These are phyloP conservation scores for Opisthograptis luteolata DNA, from an alignment of 2,888 invertebrate genomes.

Conservation along the genomic window DNA sequence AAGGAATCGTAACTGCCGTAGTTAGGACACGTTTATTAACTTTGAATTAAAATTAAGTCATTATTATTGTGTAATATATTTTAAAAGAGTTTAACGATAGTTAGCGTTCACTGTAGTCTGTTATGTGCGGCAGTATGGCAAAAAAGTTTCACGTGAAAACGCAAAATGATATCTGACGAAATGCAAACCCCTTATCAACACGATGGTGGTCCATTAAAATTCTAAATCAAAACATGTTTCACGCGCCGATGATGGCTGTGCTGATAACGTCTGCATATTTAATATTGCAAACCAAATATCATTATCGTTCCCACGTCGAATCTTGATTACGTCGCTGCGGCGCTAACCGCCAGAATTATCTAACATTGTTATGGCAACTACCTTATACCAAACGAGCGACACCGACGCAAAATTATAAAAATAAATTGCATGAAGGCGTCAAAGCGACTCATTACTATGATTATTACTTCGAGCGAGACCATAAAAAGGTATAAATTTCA, in stretches of 20 bases:
- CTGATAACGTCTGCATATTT: slow-evolving; percentile 32
- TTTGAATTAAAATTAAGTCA: no score
- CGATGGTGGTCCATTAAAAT: not conserved
- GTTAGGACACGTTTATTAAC: no score
- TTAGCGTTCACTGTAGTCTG: no score
- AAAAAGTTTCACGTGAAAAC: no score
- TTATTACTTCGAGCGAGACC: slow-evolving; percentile 39
- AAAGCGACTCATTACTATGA: slow-evolving; percentile 46
- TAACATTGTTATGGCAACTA: slow-evolving; percentile 30
- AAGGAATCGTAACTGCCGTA: no score
- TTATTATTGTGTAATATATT: no score
- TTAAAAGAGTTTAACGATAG: no score
- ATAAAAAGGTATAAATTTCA: slow-evolving; percentile 44
- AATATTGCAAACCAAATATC: slow-evolving; percentile 38
- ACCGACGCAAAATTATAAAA: slow-evolving; percentile 36
- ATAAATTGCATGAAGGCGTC: slow-evolving; percentile 35
- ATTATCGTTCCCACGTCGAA: slow-evolving; percentile 33
- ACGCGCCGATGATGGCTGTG: not conserved
- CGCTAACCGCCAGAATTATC: slow-evolving; percentile 39
- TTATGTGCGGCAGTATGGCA: no score
- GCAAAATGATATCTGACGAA: no score
- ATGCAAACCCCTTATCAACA: no score
- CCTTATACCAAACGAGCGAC: slow-evolving; percentile 29
- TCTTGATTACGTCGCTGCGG: slow-evolving; percentile 43
- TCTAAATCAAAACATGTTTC: not conserved